phyloP scores from a whole-genome alignment of 2,888 invertebrate species.

The Leucania comma region DNA sequence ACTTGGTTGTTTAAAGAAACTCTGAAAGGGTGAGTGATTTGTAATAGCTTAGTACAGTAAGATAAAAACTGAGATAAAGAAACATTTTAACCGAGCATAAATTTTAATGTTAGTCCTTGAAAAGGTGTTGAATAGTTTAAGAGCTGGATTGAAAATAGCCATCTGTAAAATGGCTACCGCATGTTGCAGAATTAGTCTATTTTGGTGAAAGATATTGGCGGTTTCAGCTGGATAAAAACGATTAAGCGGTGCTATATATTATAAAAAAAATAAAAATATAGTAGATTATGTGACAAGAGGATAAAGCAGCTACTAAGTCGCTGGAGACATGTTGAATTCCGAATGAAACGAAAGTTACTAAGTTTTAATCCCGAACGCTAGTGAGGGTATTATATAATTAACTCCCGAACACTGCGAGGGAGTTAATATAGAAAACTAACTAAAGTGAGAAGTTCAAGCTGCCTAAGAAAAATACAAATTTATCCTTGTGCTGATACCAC shows the following conservation, averaged over 20 bases:
- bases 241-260: not conserved
- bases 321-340: no score
- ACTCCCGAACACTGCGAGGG: no score
- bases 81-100: slow-evolving; percentile 16
- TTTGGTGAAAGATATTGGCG: slow-evolving; percentile 5
- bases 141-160: slow-evolving; percentile 25
- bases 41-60: slow-evolving; percentile 25
- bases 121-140: slow-evolving; percentile 35
- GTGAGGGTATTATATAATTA: no score
- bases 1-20: slow-evolving; percentile 37
- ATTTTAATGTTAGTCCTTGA: slow-evolving; percentile 34
- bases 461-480: no score
- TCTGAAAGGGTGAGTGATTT: slow-evolving; percentile 53
- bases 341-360: no score
- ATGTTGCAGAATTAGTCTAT: slow-evolving; percentile 16
- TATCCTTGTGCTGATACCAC: no score
- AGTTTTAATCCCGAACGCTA: no score
- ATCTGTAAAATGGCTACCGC: slow-evolving; percentile 34
- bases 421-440: no score
- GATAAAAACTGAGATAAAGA: slow-evolving; percentile 19
- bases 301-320: no score
- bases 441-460: no score
- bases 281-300: no score
- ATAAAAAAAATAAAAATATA: not conserved
- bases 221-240: slow-evolving; percentile 14